Evolutionary conservation across 2,797 vertebrate genomes (phyloP).

Genomic region (Erithacus rubecula): DNA sequence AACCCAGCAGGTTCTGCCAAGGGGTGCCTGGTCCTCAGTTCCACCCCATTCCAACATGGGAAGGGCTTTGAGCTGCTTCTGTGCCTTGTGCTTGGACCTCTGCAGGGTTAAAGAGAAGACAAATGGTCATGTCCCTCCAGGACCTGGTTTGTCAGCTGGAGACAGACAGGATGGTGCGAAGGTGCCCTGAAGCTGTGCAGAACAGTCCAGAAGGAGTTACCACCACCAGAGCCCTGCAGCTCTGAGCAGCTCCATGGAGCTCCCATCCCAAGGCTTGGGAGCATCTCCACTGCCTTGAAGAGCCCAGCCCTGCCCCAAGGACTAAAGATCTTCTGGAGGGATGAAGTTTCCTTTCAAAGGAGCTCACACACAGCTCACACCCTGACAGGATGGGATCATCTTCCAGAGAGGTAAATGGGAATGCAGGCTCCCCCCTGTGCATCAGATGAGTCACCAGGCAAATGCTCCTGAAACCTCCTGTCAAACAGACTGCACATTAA

Average conservation of each 20-base stretch:
- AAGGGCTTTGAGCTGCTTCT: not conserved
- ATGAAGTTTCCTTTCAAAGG: not conserved
- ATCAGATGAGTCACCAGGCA: constrained; percentile 1
- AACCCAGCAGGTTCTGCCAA: not conserved
- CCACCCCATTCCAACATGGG: not conserved
- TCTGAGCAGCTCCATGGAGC: not conserved
- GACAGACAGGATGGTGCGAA: not conserved
- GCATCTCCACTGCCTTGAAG: not conserved
- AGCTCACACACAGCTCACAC: not conserved
- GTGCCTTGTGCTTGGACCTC: not conserved
- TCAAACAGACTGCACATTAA: not conserved
- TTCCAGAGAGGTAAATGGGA: not conserved
- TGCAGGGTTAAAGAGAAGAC: not conserved
- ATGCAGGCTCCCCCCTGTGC: not conserved
- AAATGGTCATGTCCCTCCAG: not conserved
- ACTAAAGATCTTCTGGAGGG: not conserved
- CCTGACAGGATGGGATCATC: not conserved
- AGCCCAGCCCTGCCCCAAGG: not conserved
- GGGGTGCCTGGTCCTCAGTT: not conserved
- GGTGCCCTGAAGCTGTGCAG: not conserved
- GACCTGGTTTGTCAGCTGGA: not conserved
- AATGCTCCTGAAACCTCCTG: not conserved
- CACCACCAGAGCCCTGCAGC: not conserved
- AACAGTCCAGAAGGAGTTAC: not conserved
- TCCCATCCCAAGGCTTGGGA: not conserved